Evolutionary conservation across 2,113 vertebrate species (phyloP).

Genomic region (Thamnaconus septentrionalis): DNA sequence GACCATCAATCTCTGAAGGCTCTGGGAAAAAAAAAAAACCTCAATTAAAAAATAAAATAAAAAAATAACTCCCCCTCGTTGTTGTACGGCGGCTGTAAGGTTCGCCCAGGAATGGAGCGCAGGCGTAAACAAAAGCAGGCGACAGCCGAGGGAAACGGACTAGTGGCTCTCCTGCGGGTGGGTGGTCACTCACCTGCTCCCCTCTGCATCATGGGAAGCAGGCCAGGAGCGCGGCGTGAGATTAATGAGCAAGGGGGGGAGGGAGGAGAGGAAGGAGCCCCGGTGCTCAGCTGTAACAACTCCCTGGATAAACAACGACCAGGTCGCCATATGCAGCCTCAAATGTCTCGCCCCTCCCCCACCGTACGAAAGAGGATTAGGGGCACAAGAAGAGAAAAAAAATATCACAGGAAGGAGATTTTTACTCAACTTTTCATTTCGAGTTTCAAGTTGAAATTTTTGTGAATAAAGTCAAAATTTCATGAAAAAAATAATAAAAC

Average conservation of each 20-base stretch:
- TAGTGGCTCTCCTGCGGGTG: constrained; percentile 55
- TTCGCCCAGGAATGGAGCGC: constrained; percentile 34
- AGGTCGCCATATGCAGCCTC: constrained; percentile 57
- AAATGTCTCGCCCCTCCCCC: neutral
- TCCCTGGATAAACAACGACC: constrained; percentile 59
- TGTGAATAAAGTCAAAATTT: no score
- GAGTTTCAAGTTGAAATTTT: no score
- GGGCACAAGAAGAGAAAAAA: no score
- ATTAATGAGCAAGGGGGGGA: constrained; percentile 64
- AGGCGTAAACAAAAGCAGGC: constrained; percentile 62
- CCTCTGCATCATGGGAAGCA: constrained; percentile 48
- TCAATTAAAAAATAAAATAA: constrained; percentile 35
- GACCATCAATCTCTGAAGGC: constrained; percentile 33
- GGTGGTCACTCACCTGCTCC: constrained; percentile 66
- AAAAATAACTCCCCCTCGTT: constrained; percentile 16
- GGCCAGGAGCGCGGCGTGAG: constrained; percentile 57
- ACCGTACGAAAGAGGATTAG: neutral
- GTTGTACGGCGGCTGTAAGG: constrained; percentile 52
- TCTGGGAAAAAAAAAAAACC: constrained; percentile 24
- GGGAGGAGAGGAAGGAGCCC: constrained; percentile 46
- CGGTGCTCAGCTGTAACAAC: constrained; percentile 69
- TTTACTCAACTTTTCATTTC: no score
- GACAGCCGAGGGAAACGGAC: constrained; percentile 41
- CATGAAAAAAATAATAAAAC: no score
- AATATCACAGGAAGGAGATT: no score